Percentiles rank a stretch among this genome's conserved stretches.
Conservation (phyloP, 2,888 invertebrate genomes). For the Lathronympha strigana region DNA sequence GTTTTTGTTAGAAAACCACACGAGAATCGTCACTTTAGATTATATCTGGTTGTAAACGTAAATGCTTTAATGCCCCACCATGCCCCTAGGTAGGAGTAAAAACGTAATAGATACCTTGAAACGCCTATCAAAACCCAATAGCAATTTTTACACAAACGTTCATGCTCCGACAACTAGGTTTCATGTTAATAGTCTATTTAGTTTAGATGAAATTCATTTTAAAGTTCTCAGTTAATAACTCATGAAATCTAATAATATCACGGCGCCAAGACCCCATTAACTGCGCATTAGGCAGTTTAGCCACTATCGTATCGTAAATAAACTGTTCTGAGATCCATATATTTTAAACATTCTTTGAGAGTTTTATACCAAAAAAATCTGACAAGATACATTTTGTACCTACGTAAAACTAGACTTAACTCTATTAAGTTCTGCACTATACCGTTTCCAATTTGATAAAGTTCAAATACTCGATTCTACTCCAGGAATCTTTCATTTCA, state of each 20-base stretch:
- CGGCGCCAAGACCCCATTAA: conserved; percentile 31
- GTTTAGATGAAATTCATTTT: neutral
- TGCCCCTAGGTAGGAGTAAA: too few species aligned
- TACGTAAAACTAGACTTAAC: neutral
- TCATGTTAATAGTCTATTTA: neutral
- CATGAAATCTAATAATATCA: conserved; percentile 31
- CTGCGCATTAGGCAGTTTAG: conserved; percentile 31
- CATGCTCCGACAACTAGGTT: neutral
- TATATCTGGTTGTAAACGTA: too few species aligned
- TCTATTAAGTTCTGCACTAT: neutral
- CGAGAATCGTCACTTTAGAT: too few species aligned
- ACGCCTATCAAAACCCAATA: too few species aligned
- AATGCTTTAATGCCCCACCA: too few species aligned
- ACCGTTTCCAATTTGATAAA: neutral
- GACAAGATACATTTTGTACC: neutral
- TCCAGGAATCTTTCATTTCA: too few species aligned
- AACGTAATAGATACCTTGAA: too few species aligned
- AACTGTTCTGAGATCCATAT: neutral
- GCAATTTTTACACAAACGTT: too few species aligned
- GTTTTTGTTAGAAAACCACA: too few species aligned
- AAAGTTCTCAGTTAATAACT: conserved; percentile 9
- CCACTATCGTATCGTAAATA: conserved; percentile 16
- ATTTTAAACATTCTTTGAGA: neutral
- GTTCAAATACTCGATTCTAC: neutral
- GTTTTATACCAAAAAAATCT: neutral